A percentile compares a stretch with the other conserved stretches of the same genome.
These are phyloP conservation scores for Lepus europaeus DNA, from an alignment of 2,113 vertebrate species.

Conservation along the genomic window DNA sequence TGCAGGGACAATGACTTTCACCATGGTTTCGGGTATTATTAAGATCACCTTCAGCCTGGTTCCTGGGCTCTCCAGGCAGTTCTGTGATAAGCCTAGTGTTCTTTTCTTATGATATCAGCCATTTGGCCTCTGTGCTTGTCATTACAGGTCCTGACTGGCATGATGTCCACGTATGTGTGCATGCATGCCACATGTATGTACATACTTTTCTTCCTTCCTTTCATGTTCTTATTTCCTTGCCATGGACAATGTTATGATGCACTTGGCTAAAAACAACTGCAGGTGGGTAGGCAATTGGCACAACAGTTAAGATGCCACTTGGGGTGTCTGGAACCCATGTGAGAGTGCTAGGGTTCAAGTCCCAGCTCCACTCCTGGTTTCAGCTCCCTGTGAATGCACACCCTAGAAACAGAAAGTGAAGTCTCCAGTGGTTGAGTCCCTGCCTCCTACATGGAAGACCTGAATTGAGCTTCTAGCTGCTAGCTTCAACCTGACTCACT, in stretches of 20 bases:
- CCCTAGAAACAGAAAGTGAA: too few species aligned
- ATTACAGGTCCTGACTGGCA: neutral
- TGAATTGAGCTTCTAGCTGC: too few species aligned
- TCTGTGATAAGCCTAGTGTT: neutral
- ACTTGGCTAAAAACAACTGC: neutral
- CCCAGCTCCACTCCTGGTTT: too few species aligned
- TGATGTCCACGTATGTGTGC: fast-evolving
- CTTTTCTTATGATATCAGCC: neutral
- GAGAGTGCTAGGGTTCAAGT: too few species aligned
- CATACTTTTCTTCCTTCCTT: neutral
- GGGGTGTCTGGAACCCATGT: too few species aligned
- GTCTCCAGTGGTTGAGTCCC: too few species aligned
- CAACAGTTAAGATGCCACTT: too few species aligned
- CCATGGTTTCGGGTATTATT: neutral
- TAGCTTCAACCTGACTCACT: too few species aligned
- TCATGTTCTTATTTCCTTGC: neutral
- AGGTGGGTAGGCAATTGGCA: neutral
- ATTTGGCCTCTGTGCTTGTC: neutral
- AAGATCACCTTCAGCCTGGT: neutral
- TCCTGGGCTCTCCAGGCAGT: neutral
- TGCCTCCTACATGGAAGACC: too few species aligned
- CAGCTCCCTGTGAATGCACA: too few species aligned
- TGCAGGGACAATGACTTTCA: neutral
- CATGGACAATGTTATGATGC: neutral
- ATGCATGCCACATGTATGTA: fast-evolving